Evolutionary conservation across 2,113 vertebrate genomes (phyloP).

Genomic region (Pseudorasbora parva): DNA sequence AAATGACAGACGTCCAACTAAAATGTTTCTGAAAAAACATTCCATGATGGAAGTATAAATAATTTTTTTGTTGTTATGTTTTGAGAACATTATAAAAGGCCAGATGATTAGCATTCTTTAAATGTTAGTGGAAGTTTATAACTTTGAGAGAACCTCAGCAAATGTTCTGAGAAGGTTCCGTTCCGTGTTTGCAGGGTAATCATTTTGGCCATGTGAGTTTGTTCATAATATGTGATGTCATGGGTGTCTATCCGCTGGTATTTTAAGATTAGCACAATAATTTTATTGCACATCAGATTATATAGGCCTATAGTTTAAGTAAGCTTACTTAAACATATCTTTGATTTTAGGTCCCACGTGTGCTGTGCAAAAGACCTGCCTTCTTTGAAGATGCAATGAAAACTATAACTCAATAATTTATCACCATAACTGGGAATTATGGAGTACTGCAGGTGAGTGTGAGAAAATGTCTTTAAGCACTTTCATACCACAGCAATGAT

Average conservation of each 20-base stretch:
- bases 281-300: slow-evolving; percentile 76
- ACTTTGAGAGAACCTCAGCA: neutral
- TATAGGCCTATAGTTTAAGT: slow-evolving; percentile 70
- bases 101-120: neutral
- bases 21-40: neutral
- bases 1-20: neutral
- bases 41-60: neutral
- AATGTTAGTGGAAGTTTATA: neutral
- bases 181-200: neutral
- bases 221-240: neutral
- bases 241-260: slow-evolving; percentile 57
- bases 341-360: slow-evolving; percentile 69
- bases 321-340: slow-evolving; percentile 75
- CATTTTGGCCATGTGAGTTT: neutral
- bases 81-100: neutral
- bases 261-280: slow-evolving; percentile 73
- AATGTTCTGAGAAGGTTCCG: neutral
- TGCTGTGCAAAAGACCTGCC: slow-evolving; percentile 61
- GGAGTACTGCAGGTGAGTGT: slow-evolving; percentile 69
- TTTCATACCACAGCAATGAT: slow-evolving; percentile 36
- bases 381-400: slow-evolving; percentile 79
- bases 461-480: slow-evolving; percentile 74
- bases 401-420: slow-evolving; percentile 75
- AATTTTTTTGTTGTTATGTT: neutral
- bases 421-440: slow-evolving; percentile 54